Base-by-base conservation (phyloP, 2,888 invertebrate genomes). In the Cosmia pyralina region DNA sequence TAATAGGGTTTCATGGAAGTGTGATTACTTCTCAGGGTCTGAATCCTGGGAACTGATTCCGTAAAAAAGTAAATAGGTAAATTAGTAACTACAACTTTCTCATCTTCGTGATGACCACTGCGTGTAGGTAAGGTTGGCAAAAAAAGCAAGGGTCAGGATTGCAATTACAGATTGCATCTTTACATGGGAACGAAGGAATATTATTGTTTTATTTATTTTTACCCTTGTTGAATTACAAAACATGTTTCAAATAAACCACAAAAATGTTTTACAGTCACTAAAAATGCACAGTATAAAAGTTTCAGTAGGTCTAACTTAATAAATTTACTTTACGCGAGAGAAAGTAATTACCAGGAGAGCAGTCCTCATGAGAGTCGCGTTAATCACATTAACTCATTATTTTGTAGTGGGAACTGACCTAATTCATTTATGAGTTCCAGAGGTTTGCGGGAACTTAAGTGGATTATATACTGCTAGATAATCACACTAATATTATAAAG, bases 351-450 rank as follows among this genome's bases (percentile, higher is more conserved):
- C 8, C 41, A 62, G 38, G n/a, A 72, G 38, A 66, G 69, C 69
- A 71, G 72, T 74, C 38, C 60, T 79, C 57, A 65, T 48, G 64
- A 77, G 77, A 73, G 63, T 46, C 38, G 64, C 52, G 64, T 15
- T 85, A 78, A 85, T 77, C 55, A 70, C 53, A 72, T 85, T 83
- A 79, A 57, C 64, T 85, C 72, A 72, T 83, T 84, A 85, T 77
- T 76, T 78, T 78, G 58, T 72, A 74, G 72, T 81, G 82, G 84
- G 75, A 77, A 63, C 72, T 85, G 77, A 85, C 84, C 85, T 85
- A 83, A 85, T 85, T 87, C 62, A 71, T 69, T 77, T 85, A 75
- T 44, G 81, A 76, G 63, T 66, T 71, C 44, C 69, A 63, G 72
- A 79, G 60, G 52, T 65, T 62, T 66, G 75, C 41, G 28, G 60